A percentile compares a stretch with the other conserved stretches of the same genome.
Evolutionary conservation across 2,113 vertebrate genomes (phyloP).

Genomic region (Cheirogaleus medius): DNA sequence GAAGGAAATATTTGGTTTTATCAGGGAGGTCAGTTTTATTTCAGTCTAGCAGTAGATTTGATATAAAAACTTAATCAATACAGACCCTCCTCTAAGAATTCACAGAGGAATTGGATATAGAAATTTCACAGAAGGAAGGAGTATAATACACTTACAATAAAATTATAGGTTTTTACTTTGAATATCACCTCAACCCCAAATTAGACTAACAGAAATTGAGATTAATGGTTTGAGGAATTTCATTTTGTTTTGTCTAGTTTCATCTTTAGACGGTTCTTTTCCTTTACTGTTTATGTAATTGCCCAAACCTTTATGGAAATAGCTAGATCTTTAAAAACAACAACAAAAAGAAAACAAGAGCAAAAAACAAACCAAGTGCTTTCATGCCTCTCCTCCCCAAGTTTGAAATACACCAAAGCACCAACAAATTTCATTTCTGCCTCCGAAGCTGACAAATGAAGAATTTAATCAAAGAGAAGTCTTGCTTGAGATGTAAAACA

Average conservation of each 20-base stretch:
- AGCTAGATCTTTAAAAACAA: not conserved
- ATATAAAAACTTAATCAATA: constrained; percentile 66
- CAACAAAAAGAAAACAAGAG: not conserved
- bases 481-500: not conserved
- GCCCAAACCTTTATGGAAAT: constrained; percentile 19
- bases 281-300: constrained; percentile 6
- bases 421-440: not conserved
- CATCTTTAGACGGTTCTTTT: constrained; percentile 32
- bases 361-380: not conserved
- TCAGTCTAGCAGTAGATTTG: constrained; percentile 40
- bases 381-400: not conserved
- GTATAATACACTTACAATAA: constrained; percentile 54
- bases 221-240: constrained; percentile 40
- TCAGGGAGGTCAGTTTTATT: constrained; percentile 36
- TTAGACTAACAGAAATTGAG: constrained; percentile 33
- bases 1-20: constrained; percentile 43
- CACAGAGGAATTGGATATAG: not conserved
- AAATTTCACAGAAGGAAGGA: constrained; percentile 33
- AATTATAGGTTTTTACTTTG: constrained; percentile 53
- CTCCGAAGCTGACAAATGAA: constrained; percentile 6
- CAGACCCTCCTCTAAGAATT: constrained; percentile 37
- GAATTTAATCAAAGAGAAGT: not conserved
- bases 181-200: constrained; percentile 40
- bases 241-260: constrained; percentile 51
- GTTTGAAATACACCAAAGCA: not conserved